These are phyloP conservation scores for Sweltsa coloradensis DNA, from an alignment of 1,140 invertebrate species.

Conservation along the genomic window DNA sequence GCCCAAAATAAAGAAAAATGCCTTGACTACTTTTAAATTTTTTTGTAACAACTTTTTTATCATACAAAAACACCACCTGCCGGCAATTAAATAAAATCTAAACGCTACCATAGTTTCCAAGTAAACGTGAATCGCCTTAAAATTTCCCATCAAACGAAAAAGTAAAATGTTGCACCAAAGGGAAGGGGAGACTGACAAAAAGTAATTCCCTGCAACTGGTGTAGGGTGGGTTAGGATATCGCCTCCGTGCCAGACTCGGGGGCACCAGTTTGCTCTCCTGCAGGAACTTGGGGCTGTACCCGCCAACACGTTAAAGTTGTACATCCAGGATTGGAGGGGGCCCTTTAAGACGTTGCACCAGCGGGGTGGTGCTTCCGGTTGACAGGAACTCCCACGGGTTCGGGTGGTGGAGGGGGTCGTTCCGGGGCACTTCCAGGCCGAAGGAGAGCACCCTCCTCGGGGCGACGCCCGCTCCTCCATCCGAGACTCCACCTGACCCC, in stretches of 20 bases:
- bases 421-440: constrained; percentile 38
- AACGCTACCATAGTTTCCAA: too few relatives aligned
- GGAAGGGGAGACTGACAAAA: too few relatives aligned
- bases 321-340: constrained; percentile 80
- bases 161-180: too few relatives aligned
- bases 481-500: constrained; percentile 32
- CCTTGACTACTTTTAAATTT: too few relatives aligned
- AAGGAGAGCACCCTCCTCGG: constrained; percentile 35
- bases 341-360: constrained; percentile 83
- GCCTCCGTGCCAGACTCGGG: constrained; percentile 58
- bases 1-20: too few relatives aligned
- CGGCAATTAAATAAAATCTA: too few relatives aligned
- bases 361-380: constrained; percentile 61
- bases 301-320: constrained; percentile 73
- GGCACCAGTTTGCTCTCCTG: constrained; percentile 63
- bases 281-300: constrained; percentile 63
- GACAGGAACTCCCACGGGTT: constrained; percentile 77
- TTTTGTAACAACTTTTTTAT: too few relatives aligned
- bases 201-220: too few relatives aligned
- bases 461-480: constrained; percentile 34
- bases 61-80: too few relatives aligned
- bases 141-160: too few relatives aligned
- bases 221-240: constrained; percentile 59
- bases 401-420: constrained; percentile 51
- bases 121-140: too few relatives aligned